A percentile compares a stretch with the other conserved stretches of the same genome.
Evolutionary conservation across 2,797 vertebrate genomes (phyloP).

Genomic region (Muscicapa striata): DNA sequence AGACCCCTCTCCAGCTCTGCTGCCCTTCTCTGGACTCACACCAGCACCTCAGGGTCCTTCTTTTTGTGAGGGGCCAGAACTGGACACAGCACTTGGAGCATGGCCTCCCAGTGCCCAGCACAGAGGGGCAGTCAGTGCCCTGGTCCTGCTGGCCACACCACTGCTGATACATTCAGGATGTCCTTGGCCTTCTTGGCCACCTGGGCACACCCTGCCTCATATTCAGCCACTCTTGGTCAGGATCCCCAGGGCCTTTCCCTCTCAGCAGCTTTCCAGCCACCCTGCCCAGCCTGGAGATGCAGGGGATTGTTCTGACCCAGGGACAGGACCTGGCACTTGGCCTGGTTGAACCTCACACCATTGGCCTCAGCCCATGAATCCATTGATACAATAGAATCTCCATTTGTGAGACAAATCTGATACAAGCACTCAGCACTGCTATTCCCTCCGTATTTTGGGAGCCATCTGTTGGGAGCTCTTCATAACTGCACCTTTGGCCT

Average conservation of each 20-base stretch:
- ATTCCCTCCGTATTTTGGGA: background rate
- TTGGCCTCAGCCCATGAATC: fast-evolving
- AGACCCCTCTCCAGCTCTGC: no score
- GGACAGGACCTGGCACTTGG: background rate
- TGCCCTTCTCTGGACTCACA: background rate
- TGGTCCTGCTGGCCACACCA: background rate
- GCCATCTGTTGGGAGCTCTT: background rate
- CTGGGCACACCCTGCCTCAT: background rate
- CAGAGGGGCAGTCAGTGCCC: fast-evolving
- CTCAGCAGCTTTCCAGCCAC: fast-evolving
- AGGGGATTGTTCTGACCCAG: background rate
- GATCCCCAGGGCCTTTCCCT: background rate
- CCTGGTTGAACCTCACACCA: fast-evolving
- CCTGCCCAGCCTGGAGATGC: background rate
- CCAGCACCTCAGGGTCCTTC: no score
- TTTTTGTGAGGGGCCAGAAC: no score
- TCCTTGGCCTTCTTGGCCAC: background rate
- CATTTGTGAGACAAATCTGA: background rate
- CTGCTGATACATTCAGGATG: background rate
- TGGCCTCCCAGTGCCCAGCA: background rate
- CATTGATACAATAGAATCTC: background rate
- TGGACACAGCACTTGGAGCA: no score
- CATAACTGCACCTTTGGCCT: background rate
- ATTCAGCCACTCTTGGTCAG: fast-evolving
- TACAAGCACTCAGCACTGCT: background rate